Percentiles rank a stretch among this genome's conserved stretches.
These are phyloP conservation scores for Dorcus parallelipipedus DNA, from an alignment of 2,888 invertebrate species.

Conservation along the genomic window DNA sequence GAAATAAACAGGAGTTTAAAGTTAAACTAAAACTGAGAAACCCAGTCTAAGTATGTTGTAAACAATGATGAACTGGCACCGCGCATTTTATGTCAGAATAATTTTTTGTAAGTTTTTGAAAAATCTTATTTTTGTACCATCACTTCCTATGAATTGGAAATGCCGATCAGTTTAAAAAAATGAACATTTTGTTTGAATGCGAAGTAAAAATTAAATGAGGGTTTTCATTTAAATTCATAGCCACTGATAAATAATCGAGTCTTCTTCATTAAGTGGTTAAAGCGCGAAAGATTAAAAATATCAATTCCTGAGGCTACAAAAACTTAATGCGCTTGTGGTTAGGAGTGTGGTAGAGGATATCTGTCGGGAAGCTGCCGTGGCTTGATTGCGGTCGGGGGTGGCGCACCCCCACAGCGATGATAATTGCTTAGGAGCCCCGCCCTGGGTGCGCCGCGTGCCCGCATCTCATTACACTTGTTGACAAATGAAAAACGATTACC, in stretches of 20 bases:
- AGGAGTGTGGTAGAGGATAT: constrained; percentile 21
- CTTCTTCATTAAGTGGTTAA: constrained; percentile 8
- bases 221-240: too few species aligned
- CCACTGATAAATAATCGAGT: not conserved
- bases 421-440: constrained; percentile 47
- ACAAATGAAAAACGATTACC: constrained; percentile 46
- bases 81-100: too few species aligned
- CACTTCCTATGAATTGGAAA: too few species aligned
- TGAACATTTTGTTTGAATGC: too few species aligned
- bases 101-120: too few species aligned
- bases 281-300: constrained; percentile 5
- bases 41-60: too few species aligned
- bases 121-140: too few species aligned
- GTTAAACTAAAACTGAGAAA: too few species aligned
- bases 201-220: too few species aligned
- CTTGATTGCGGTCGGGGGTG: constrained; percentile 38
- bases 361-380: constrained; percentile 26
- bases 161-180: too few species aligned
- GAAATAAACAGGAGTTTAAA: too few species aligned
- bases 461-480: constrained; percentile 51
- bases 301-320: constrained; percentile 10
- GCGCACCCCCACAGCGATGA: constrained; percentile 38
- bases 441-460: constrained; percentile 48
- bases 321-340: not conserved
- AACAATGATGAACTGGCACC: too few species aligned